Evolutionary conservation across 2,113 vertebrate species (phyloP).

Genomic region (Dolichallabes microphthalmus): DNA sequence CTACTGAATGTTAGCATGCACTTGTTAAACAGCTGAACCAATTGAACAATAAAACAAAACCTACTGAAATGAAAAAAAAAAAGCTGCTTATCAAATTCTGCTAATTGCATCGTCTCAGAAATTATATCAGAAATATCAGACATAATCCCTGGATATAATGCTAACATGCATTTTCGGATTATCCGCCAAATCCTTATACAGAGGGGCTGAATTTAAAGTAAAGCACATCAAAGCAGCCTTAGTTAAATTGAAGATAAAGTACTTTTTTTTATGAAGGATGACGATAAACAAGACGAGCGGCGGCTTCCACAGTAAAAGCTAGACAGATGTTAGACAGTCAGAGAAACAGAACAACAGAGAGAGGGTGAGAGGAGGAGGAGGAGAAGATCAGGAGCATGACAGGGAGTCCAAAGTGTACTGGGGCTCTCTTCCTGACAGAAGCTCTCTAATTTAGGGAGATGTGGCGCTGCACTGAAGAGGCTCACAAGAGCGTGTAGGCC

Average conservation of each 20-base stretch:
- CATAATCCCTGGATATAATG: constrained; percentile 43
- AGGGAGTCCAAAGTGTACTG: constrained; percentile 51
- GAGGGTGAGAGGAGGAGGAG: constrained; percentile 16
- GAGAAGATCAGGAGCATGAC: constrained; percentile 19
- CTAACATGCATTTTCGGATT: constrained; percentile 39
- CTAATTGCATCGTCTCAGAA: constrained; percentile 31
- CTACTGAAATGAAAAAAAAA: constrained; percentile 14
- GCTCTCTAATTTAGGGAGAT: constrained; percentile 60
- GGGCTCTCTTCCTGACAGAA: constrained; percentile 57
- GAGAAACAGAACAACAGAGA: constrained; percentile 24
- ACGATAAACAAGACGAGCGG: not conserved
- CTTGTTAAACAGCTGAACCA: constrained; percentile 36
- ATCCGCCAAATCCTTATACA: constrained; percentile 36
- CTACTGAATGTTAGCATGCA: constrained; percentile 9
- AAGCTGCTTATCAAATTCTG: constrained; percentile 41
- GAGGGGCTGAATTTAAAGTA: constrained; percentile 33
- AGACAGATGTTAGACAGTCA: constrained; percentile 24
- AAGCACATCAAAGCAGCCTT: not conserved
- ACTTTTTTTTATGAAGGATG: constrained; percentile 28
- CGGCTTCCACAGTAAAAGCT: constrained; percentile 3
- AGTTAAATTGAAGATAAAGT: constrained; percentile 16
- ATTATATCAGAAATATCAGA: constrained; percentile 28
- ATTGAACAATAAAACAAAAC: constrained; percentile 38
- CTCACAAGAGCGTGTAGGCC: constrained; percentile 56
- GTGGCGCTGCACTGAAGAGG: constrained; percentile 44